Evolutionary conservation across 2,797 vertebrate genomes (phyloP).

Genomic region (Somateria mollissima): DNA sequence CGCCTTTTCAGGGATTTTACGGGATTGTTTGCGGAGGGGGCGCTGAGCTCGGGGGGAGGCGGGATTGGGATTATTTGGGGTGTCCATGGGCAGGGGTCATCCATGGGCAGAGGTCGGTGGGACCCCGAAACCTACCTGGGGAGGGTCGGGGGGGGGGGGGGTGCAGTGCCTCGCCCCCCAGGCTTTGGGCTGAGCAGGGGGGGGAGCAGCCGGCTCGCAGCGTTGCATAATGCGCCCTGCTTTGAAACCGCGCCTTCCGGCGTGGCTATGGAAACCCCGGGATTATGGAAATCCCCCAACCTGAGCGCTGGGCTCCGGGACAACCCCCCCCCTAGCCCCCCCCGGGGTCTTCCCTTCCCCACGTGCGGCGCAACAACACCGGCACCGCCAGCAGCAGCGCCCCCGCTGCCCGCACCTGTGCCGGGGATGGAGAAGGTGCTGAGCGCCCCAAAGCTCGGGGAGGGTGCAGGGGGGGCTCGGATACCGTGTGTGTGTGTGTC

Average conservation of each 20-base stretch:
- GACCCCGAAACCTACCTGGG: too few relatives aligned
- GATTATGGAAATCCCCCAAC: slow-evolving; percentile 60
- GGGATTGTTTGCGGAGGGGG: not conserved
- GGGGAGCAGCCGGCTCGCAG: not conserved
- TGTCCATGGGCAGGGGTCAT: too few relatives aligned
- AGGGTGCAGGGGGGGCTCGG: too few relatives aligned
- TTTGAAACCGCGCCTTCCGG: slow-evolving; percentile 72
- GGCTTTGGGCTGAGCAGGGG: too few relatives aligned
- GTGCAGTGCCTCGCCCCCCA: too few relatives aligned
- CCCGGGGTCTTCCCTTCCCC: not conserved
- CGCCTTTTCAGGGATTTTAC: not conserved
- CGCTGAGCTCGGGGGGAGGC: not conserved
- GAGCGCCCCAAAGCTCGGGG: not conserved
- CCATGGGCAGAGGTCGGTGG: too few relatives aligned
- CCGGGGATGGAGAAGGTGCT: slow-evolving; percentile 49
- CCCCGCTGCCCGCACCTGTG: slow-evolving; percentile 51
- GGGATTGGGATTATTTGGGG: too few relatives aligned
- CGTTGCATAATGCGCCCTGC: slow-evolving; percentile 66
- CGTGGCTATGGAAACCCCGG: slow-evolving; percentile 70
- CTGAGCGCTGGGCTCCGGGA: not conserved
- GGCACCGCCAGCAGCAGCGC: too few relatives aligned
- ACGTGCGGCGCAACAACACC: not conserved
- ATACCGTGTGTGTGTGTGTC: too few relatives aligned
- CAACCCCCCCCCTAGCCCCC: not conserved
- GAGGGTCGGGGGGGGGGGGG: not conserved